Evolutionary conservation across 2,888 invertebrate species (phyloP).

Genomic region (Eulithis testata): DNA sequence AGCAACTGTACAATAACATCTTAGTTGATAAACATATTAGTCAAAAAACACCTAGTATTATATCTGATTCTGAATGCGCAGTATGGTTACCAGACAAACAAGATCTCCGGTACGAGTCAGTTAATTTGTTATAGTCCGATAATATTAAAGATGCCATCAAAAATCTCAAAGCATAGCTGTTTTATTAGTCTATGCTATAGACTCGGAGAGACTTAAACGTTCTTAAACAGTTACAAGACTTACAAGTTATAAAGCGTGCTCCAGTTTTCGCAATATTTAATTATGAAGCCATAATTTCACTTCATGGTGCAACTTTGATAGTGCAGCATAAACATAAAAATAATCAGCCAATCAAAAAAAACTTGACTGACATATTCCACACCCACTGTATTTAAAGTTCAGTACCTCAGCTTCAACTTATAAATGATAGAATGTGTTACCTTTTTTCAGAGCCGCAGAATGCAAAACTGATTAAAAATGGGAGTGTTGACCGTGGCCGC

Average conservation of each 20-base stretch:
- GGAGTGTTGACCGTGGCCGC: slow-evolving; percentile 79
- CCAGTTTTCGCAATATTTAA: slow-evolving; percentile 21
- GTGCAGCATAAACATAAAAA: not conserved
- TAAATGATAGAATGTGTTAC: slow-evolving; percentile 11
- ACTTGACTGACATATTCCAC: not conserved
- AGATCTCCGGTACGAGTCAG: too few species aligned
- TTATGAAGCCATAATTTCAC: slow-evolving; percentile 4
- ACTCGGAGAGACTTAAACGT: not conserved
- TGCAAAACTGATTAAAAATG: slow-evolving; percentile 61
- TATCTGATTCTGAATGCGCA: too few species aligned
- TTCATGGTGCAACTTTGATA: slow-evolving; percentile 1
- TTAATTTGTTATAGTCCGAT: too few species aligned
- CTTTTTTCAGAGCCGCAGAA: slow-evolving; percentile 52
- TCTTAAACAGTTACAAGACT: not conserved
- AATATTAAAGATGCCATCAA: too few species aligned
- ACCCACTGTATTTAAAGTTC: not conserved
- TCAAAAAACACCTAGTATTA: too few species aligned
- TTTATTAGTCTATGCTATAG: not conserved
- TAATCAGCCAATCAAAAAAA: not conserved
- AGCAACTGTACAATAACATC: too few species aligned
- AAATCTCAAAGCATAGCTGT: too few species aligned
- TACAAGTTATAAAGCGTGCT: slow-evolving; percentile 11
- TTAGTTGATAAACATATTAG: too few species aligned
- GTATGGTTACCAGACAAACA: too few species aligned
- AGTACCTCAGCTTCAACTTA: not conserved